Evolutionary conservation across 2,888 invertebrate genomes (phyloP).

Genomic region (Meta bourneti): DNA sequence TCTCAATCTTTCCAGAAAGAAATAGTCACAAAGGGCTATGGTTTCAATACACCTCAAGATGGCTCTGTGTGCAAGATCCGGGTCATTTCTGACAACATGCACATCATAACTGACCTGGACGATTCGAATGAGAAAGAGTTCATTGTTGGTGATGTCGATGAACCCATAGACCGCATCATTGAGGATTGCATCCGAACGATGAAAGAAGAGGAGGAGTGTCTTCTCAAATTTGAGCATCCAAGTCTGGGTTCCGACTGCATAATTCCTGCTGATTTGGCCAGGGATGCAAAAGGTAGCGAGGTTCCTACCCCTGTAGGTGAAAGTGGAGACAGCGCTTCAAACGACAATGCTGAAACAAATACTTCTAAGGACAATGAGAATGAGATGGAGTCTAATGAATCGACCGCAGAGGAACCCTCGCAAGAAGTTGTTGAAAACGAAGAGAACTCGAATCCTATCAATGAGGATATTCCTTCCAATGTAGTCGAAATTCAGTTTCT

Average conservation of each 20-base stretch:
- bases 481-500: constrained; percentile 60
- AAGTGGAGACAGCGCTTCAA: not conserved
- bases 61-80: constrained; percentile 82
- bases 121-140: constrained; percentile 53
- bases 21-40: constrained; percentile 80
- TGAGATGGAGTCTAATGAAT: not conserved
- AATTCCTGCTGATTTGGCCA: not conserved
- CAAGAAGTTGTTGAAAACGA: not conserved
- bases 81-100: constrained; percentile 53
- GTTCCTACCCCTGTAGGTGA: not conserved
- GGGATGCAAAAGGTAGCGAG: not conserved
- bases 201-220: constrained; percentile 75
- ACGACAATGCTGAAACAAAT: not conserved
- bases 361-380: not conserved
- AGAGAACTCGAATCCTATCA: not conserved
- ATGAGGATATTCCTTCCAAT: not conserved
- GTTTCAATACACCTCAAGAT: constrained; percentile 84
- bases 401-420: not conserved
- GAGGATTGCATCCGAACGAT: constrained; percentile 75
- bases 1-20: constrained; percentile 76
- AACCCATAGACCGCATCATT: constrained; percentile 61
- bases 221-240: constrained; percentile 57
- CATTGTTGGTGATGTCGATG: constrained; percentile 73
- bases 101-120: constrained; percentile 51
- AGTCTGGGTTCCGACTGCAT: constrained; percentile 7